Percentiles rank a stretch among this genome's conserved stretches.
Conservation (phyloP, 2,888 invertebrate species). For the Drosophila melanocephala region DNA sequence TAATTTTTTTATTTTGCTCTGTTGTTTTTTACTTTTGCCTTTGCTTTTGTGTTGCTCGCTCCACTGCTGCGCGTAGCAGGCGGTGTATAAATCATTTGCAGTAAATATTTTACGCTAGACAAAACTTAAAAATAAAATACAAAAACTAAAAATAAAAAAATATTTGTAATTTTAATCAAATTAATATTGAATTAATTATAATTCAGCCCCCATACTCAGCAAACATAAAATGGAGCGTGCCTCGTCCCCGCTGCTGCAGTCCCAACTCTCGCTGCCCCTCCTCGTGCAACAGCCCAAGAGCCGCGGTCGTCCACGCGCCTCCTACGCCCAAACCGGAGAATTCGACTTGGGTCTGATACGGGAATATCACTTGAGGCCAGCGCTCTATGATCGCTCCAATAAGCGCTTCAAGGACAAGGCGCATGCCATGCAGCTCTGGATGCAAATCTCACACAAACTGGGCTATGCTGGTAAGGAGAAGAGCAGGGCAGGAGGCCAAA, state of each 20-base stretch:
- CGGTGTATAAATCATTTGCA: conserved; percentile 1
- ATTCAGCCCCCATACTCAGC: neutral
- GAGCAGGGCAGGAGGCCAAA: neutral
- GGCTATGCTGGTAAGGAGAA: conserved; percentile 84
- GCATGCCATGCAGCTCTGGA: conserved; percentile 83
- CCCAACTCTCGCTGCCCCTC: conserved; percentile 13
- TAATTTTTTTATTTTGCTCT: conserved; percentile 32
- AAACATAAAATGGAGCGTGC: conserved; percentile 33
- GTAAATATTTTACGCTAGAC: neutral
- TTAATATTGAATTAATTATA: conserved; percentile 5
- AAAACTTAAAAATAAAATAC: neutral
- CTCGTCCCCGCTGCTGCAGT: conserved; percentile 37
- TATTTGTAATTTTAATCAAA: conserved; percentile 2
- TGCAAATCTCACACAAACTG: conserved; percentile 83
- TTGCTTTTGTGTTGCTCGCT: conserved; percentile 16
- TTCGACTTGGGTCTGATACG: conserved; percentile 84
- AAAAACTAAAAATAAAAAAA: conserved; percentile 2
- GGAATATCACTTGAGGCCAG: conserved; percentile 84
- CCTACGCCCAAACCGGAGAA: conserved; percentile 83
- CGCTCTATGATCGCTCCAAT: conserved; percentile 84
- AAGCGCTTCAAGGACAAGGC: conserved; percentile 84
- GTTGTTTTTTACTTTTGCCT: conserved; percentile 31
- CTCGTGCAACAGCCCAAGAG: conserved; percentile 34
- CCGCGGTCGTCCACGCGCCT: conserved; percentile 82
- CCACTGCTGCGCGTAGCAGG: conserved; percentile 13